Conservation (phyloP, 2,113 vertebrate species). For the Chloropsis hardwickii region DNA sequence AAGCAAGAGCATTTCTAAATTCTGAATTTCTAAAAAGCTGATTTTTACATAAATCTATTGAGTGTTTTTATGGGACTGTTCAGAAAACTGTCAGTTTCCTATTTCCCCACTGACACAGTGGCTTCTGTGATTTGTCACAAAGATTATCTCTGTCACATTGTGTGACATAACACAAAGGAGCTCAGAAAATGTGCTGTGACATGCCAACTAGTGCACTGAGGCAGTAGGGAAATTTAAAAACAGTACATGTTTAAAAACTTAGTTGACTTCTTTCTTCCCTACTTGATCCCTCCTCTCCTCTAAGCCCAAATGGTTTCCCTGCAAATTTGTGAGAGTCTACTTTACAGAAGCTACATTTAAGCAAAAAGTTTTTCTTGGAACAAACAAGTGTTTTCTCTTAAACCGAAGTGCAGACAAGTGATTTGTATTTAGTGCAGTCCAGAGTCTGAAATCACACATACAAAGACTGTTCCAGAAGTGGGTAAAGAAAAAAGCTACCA, state of each 20-base stretch:
- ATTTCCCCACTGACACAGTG: neutral
- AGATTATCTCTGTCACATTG: slow-evolving; percentile 4
- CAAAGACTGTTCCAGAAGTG: neutral
- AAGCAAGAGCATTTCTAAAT: neutral
- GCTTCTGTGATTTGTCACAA: slow-evolving; percentile 28
- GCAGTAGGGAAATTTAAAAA: slow-evolving; percentile 8
- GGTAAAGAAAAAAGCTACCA: neutral
- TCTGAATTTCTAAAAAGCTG: neutral
- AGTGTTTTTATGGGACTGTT: neutral
- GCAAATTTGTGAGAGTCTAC: neutral
- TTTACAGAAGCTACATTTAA: neutral
- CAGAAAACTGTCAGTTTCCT: neutral
- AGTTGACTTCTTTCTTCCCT: neutral
- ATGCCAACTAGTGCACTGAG: slow-evolving; percentile 5
- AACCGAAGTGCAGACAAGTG: neutral
- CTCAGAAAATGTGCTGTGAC: slow-evolving; percentile 40
- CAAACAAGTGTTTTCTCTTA: neutral
- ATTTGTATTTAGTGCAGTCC: neutral
- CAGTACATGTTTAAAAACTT: neutral
- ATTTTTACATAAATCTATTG: neutral
- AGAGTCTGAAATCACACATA: neutral
- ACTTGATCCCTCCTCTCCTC: neutral
- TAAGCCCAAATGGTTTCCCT: neutral
- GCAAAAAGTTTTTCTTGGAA: neutral
- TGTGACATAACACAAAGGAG: slow-evolving; percentile 16